Conservation (phyloP, 1,140 invertebrate genomes). For the Drosophila oshimai region DNA sequence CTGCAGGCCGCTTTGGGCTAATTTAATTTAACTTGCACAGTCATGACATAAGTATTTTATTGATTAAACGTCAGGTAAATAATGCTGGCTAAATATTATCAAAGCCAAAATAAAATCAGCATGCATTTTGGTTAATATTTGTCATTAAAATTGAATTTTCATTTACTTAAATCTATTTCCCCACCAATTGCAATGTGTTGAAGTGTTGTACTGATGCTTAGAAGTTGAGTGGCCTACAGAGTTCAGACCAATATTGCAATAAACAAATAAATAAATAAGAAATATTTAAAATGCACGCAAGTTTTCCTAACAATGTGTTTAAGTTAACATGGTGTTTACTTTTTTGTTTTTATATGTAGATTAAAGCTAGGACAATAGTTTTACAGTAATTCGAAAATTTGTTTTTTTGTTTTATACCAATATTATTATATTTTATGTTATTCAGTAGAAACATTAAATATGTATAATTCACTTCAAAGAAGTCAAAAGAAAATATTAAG, state of each 20-base stretch:
- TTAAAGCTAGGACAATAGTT: no score
- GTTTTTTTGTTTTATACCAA: no score
- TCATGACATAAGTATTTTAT: constrained; percentile 18
- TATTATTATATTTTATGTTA: not conserved
- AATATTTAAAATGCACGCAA: no score
- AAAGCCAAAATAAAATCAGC: constrained; percentile 5
- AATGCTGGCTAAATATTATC: constrained; percentile 3
- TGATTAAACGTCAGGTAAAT: constrained; percentile 10
- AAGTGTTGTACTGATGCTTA: not conserved
- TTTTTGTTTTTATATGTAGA: no score
- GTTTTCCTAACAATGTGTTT: no score
- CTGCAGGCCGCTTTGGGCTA: not conserved
- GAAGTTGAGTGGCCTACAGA: not conserved
- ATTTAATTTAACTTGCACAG: constrained; percentile 8
- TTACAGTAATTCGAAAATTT: no score
- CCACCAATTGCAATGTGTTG: constrained; percentile 14
- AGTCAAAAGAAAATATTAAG: no score
- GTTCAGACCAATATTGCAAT: no score
- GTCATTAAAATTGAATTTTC: constrained; percentile 31
- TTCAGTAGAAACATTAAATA: no score
- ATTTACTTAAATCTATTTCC: constrained; percentile 4
- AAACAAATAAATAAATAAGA: no score
- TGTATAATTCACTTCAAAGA: no score
- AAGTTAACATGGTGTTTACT: no score
- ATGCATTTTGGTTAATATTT: not conserved